phyloP scores from a whole-genome alignment of 2,888 invertebrate species.

The Liposcelis brunnea region DNA sequence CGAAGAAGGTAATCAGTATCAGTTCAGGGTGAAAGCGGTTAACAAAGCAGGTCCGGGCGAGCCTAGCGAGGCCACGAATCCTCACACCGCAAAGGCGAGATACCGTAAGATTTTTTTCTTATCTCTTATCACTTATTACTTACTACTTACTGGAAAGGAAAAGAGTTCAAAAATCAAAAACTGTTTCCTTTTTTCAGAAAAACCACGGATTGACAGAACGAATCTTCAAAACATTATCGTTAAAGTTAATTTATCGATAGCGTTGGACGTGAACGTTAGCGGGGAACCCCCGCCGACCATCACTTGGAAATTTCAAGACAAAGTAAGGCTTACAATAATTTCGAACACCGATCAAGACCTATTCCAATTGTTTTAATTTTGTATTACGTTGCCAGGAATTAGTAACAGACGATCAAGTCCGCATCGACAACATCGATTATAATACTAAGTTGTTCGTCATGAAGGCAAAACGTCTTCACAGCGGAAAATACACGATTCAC shows the following conservation, averaged over 20 bases:
- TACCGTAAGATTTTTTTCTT: conserved; percentile 49
- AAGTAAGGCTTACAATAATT: too few relatives aligned
- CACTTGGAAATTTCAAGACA: conserved; percentile 70
- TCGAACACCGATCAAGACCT: too few relatives aligned
- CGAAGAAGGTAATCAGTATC: conserved; percentile 89
- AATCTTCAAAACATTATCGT: conserved; percentile 69
- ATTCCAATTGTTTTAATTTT: too few relatives aligned
- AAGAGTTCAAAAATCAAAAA: conserved; percentile 5
- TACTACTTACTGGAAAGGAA: too few relatives aligned
- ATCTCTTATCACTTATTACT: too few relatives aligned
- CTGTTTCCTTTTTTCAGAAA: conserved; percentile 40
- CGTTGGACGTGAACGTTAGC: conserved; percentile 71
- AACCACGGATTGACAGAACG: conserved; percentile 84
- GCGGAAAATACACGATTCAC: conserved; percentile 74
- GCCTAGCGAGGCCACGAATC: conserved; percentile 80
- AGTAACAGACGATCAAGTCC: conserved; percentile 29
- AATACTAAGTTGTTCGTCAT: conserved; percentile 80
- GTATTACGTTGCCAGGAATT: conserved; percentile 22
- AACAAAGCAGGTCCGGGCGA: conserved; percentile 92
- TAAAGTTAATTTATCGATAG: conserved; percentile 75
- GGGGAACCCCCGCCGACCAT: conserved; percentile 90
- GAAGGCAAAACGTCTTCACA: conserved; percentile 60
- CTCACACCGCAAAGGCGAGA: conserved; percentile 76
- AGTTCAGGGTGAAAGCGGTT: conserved; percentile 83
- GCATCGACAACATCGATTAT: conserved; percentile 72